Evolutionary conservation across 2,888 invertebrate genomes (phyloP), one percentile per base, ranked within the genome.

Genomic region (Cenopis cana): DNA sequence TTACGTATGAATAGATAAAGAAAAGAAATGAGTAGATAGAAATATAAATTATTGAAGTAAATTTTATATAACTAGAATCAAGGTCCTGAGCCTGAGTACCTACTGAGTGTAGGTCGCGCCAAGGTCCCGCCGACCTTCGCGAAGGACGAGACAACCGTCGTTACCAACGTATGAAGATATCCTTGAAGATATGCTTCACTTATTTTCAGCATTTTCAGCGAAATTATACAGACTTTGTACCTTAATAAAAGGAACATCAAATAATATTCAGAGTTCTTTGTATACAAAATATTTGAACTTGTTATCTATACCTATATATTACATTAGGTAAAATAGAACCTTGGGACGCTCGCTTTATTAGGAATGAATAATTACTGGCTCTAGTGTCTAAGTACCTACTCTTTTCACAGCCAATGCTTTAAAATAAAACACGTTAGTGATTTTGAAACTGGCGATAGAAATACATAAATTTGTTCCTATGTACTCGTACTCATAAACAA

Each of bases 61-160:
- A 38, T 56, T 55, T 57, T 29, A 33, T 50, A 41, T 54, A n/a
- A 65, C 72, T 74, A 74, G 72, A 72, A 75, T 76, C 79, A 80
- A 81, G 79, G 81, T 78, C 77, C 76, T 73, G 73, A 79, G 78
- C 81, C 29, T 29, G 29, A 29, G 5, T n/a, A n/a, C n/a, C n/a
- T n/a, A n/a, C n/a, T n/a, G n/a, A 24, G 24, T 24, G 79, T 73
- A 76, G 78, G 77, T 76, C 79, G 77, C 64, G 52, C 66, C 81
- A 85, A 87, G 85, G 85, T 79, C 81, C 54, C 73, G 74, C 76
- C 79, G 75, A 78, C 80, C 76, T 79, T 76, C 20, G 17, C 64
- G 76, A 82, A 84, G 81, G 82, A 85, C 79, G 68, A 24, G 20
- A 52, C 12, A 36, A n/a, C 14, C 12, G 50, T 14, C 33, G 69